Base-by-base conservation (phyloP, 1,140 invertebrate genomes). In the Berghia stephanieae region DNA sequence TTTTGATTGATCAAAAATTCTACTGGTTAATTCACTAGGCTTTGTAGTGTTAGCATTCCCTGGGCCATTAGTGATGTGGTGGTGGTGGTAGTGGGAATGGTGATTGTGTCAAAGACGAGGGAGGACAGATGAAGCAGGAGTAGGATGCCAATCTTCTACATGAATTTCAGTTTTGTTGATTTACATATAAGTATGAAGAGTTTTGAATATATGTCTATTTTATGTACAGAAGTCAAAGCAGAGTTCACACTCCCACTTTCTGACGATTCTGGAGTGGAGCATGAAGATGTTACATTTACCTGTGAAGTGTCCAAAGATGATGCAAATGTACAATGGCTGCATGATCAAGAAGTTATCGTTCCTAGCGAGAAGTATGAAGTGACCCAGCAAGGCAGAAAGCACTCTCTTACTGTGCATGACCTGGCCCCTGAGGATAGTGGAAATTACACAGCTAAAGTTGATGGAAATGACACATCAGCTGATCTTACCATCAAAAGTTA, bases 281-380 rank as follows among this genome's bases (percentile, higher is more conserved):
- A 82, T 43, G 81, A 84, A 21, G 81, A 82, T 27, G 83, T 83
- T 10, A 80, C 78, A 38, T 75, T 88, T 34, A 78, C 79, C 46
- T 86, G 85, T 82, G 97, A 99, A 88, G 92, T 99, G 57, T 97
- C 98, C 87, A 98, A 99, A 90, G 95, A 94, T 24, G 94, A 93
- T 82, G 96, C 96, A 81, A 94, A 96, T 80, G 97, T 99, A 0
- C 94, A 94, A 91, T 99, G 98, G 98, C 96, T 93, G 88, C 95
- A 96, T 88, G 94, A 95, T 79, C 94, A 94, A 3, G 79, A 84
- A 57, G 82, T 82, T n/a, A 78, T 86, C 40, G 63, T 68, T 21
- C 77, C 81, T n/a, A 74, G 75, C 44, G 80, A 86, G 27, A 70
- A 75, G n/a, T 80, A 81, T 52, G 57, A 77, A 40, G 80, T 87